Evolutionary conservation across 37 sponge, comb jelly and placozoan species (phyloP).

Genomic region (Bolinopsis microptera): DNA sequence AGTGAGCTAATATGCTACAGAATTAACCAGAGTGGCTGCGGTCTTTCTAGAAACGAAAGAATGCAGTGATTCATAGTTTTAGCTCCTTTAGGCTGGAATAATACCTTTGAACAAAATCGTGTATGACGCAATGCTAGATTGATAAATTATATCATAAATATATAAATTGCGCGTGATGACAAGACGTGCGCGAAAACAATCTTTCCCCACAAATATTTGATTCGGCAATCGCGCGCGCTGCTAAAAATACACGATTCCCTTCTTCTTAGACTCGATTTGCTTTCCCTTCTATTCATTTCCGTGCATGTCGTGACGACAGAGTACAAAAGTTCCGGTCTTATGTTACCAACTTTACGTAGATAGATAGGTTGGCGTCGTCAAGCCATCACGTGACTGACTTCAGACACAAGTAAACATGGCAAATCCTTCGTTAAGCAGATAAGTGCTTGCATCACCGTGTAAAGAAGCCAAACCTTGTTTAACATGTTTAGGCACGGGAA

Average conservation of each 20-base stretch:
- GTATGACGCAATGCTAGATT: too few species aligned
- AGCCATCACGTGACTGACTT: too few species aligned
- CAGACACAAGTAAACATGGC: too few species aligned
- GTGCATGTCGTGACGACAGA: neutral
- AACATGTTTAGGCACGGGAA: neutral
- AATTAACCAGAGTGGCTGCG: neutral
- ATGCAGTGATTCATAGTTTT: too few species aligned
- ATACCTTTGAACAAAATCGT: too few species aligned
- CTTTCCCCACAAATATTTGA: neutral
- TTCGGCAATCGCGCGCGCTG: neutral
- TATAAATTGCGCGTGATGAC: neutral
- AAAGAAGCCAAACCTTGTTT: neutral
- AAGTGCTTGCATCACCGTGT: neutral
- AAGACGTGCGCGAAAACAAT: neutral
- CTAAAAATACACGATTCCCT: neutral
- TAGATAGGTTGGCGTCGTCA: too few species aligned
- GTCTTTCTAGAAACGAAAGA: too few species aligned
- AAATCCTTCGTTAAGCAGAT: too few species aligned
- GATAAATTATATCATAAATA: too few species aligned
- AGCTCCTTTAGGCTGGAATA: too few species aligned
- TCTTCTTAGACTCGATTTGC: neutral
- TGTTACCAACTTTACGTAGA: neutral
- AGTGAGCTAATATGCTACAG: neutral
- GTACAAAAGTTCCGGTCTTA: neutral
- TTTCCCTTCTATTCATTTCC: neutral